Evolutionary conservation across 2,797 vertebrate genomes (phyloP).

Genomic region (Phrynocephalus forsythii): DNA sequence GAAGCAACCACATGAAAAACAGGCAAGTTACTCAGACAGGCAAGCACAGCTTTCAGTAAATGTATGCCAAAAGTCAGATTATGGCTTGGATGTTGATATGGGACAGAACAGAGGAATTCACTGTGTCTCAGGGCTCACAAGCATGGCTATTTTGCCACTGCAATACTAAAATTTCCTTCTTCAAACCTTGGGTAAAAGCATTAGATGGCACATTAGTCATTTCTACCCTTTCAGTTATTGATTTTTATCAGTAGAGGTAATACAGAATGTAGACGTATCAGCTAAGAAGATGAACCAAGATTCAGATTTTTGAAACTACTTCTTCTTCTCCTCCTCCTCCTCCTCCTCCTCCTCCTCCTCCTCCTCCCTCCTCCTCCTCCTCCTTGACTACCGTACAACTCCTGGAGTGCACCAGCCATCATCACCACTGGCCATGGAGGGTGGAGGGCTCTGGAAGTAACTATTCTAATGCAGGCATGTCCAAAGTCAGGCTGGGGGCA

Average conservation of each 20-base stretch:
- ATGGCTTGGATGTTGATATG: background rate
- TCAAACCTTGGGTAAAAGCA: background rate
- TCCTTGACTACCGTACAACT: too few relatives aligned
- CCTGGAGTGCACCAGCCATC: too few relatives aligned
- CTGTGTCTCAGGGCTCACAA: background rate
- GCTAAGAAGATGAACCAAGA: background rate
- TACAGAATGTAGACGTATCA: background rate
- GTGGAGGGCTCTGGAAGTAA: too few relatives aligned
- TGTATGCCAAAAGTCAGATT: background rate
- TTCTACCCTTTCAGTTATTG: background rate
- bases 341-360: too few relatives aligned
- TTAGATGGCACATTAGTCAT: background rate
- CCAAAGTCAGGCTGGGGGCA: too few relatives aligned
- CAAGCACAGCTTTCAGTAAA: rapidly evolving
- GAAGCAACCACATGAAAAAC: background rate
- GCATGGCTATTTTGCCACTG: background rate
- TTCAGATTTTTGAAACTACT: too few relatives aligned
- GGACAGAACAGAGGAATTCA: background rate
- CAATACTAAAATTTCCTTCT: background rate
- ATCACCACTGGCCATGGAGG: too few relatives aligned
- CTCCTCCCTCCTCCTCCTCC: too few relatives aligned
- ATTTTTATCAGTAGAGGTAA: too few relatives aligned
- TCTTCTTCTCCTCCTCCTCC: too few relatives aligned
- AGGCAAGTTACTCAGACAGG: rapidly evolving
- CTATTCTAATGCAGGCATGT: too few relatives aligned